phyloP scores from a whole-genome alignment of 1,140 invertebrate species.

The Cylas formicarius region DNA sequence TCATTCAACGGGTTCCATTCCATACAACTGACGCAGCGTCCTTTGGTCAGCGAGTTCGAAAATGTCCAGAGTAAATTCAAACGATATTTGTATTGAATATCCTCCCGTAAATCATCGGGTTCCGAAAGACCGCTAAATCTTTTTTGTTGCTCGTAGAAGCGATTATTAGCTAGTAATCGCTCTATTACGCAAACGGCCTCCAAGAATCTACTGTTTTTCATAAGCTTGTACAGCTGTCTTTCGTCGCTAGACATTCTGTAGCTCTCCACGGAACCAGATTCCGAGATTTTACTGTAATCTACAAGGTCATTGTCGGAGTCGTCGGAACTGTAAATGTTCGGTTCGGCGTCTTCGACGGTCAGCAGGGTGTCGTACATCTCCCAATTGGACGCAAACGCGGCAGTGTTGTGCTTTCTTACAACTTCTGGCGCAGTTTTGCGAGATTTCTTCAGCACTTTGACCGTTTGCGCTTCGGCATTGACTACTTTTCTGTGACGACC shows the following conservation, averaged over 20 bases:
- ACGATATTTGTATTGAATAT: conserved; percentile 56
- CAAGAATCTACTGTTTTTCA: conserved; percentile 46
- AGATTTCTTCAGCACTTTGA: conserved; percentile 50
- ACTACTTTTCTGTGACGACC: conserved; percentile 55
- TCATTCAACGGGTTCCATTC: conserved; percentile 57
- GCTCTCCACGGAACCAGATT: conserved; percentile 21
- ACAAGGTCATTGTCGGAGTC: conserved; percentile 3
- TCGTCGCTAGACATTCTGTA: conserved; percentile 31
- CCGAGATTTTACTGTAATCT: conserved; percentile 10
- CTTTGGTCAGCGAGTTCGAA: conserved; percentile 41
- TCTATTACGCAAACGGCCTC: conserved; percentile 57
- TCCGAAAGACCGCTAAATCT: conserved; percentile 55
- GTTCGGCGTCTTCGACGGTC: conserved; percentile 29
- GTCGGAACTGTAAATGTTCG: conserved; percentile 15
- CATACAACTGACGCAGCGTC: conserved; percentile 47
- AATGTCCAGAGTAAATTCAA: conserved; percentile 59
- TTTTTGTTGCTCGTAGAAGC: conserved; percentile 55
- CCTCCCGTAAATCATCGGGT: conserved; percentile 46
- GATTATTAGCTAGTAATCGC: conserved; percentile 59
- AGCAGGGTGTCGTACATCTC: conserved; percentile 59
- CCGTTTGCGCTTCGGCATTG: conserved; percentile 59
- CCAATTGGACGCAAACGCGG: conserved; percentile 62
- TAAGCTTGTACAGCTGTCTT: conserved; percentile 38
- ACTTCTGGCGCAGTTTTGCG: conserved; percentile 51
- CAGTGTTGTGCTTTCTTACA: conserved; percentile 47